A percentile compares a stretch with the other conserved stretches of the same genome.
Conservation (phyloP, 2,797 vertebrate species). For the Somateria mollissima region DNA sequence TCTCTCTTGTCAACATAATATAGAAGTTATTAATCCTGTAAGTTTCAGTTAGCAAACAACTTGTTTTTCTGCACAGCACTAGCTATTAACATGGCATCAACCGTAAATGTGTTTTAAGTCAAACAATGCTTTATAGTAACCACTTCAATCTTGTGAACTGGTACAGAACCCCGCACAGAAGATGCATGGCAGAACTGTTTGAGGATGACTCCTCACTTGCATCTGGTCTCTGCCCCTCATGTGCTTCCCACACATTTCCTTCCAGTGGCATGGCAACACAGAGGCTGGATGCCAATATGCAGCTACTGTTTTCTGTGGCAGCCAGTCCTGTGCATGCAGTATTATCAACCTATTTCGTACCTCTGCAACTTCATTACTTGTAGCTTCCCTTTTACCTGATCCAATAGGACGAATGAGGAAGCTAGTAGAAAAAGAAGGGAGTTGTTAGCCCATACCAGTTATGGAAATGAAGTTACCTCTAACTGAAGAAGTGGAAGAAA, state of each 20-base stretch:
- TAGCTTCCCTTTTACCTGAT: neutral
- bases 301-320: neutral
- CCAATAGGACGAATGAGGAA: neutral
- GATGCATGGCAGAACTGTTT: neutral
- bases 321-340: too few relatives aligned
- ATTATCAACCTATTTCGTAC: neutral
- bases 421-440: neutral
- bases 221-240: neutral
- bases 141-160: neutral
- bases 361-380: neutral
- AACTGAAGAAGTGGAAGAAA: neutral
- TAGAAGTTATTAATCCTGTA: neutral
- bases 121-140: neutral
- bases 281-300: neutral
- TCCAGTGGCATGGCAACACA: neutral
- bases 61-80: neutral
- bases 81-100: neutral
- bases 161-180: neutral
- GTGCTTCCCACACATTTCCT: neutral
- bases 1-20: neutral
- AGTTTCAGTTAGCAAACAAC: neutral
- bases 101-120: neutral
- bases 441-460: neutral
- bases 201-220: neutral
- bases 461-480: neutral